Evolutionary conservation across 2,113 vertebrate species (phyloP).

Genomic region (Lichenostomus cassidix): DNA sequence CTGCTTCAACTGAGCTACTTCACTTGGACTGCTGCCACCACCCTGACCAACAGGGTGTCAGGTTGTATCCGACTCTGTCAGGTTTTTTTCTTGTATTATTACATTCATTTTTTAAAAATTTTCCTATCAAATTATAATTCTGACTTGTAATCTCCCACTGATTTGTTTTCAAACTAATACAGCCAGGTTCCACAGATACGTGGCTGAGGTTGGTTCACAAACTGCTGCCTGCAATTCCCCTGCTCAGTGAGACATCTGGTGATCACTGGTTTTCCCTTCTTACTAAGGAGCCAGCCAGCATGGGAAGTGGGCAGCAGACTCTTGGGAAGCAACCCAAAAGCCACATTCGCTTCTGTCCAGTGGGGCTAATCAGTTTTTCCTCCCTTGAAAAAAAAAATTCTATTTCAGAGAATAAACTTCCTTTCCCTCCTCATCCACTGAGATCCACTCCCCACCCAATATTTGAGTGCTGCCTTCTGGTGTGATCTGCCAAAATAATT

Average conservation of each 20-base stretch:
- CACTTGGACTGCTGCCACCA: too few species aligned
- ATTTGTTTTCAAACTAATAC: too few species aligned
- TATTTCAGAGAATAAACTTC: neutral
- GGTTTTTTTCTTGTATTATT: too few species aligned
- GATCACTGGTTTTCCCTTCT: neutral
- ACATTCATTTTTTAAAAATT: too few species aligned
- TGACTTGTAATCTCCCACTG: too few species aligned
- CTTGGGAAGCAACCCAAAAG: neutral
- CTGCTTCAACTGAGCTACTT: too few species aligned
- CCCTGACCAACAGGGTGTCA: too few species aligned
- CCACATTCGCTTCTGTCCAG: neutral
- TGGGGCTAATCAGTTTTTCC: neutral
- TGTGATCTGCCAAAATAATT: neutral
- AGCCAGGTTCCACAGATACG: neutral
- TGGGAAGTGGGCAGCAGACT: neutral
- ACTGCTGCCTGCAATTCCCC: neutral
- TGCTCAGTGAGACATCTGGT: neutral
- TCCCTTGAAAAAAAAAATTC: neutral
- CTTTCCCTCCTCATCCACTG: neutral
- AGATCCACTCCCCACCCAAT: neutral
- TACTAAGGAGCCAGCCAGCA: neutral
- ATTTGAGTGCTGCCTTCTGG: neutral
- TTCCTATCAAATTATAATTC: too few species aligned
- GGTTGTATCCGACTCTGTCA: too few species aligned
- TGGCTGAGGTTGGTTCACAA: neutral